Evolutionary conservation across 1,140 invertebrate genomes (phyloP).

Genomic region (Drosophila melanica): DNA sequence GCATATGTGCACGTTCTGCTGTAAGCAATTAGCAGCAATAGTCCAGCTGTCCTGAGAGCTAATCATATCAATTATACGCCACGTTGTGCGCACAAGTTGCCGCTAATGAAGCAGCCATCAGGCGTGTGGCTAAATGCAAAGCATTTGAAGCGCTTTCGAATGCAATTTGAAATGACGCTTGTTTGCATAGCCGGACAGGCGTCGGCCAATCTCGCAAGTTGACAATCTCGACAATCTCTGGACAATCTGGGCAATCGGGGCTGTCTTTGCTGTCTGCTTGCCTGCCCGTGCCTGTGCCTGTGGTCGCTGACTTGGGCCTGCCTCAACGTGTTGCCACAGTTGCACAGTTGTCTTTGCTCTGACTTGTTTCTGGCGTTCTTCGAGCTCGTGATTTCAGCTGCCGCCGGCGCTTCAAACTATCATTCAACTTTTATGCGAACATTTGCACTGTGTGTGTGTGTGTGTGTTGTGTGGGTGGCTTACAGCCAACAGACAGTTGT

Average conservation of each 20-base stretch:
- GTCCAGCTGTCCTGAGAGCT: slow-evolving; percentile 16
- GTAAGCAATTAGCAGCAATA: slow-evolving; percentile 21
- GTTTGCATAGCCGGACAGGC: slow-evolving; percentile 65
- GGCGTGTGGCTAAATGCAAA: slow-evolving; percentile 22
- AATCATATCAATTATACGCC: slow-evolving; percentile 76
- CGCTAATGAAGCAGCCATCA: slow-evolving; percentile 52
- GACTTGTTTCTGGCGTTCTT: slow-evolving; percentile 24
- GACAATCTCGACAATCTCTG: not conserved
- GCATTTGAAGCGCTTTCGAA: slow-evolving; percentile 67
- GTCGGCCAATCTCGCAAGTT: slow-evolving; percentile 7
- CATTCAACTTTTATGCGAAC: slow-evolving; percentile 73
- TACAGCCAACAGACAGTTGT: slow-evolving; percentile 18
- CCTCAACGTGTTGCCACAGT: slow-evolving; percentile 2
- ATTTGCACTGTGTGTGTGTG: slow-evolving; percentile 31
- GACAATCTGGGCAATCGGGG: not conserved
- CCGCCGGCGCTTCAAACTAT: slow-evolving; percentile 54
- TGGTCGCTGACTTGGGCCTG: slow-evolving; percentile 9
- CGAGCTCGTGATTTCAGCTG: slow-evolving; percentile 60
- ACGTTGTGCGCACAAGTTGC: slow-evolving; percentile 55
- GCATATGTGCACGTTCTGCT: slow-evolving; percentile 3
- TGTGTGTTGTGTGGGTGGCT: slow-evolving; percentile 15
- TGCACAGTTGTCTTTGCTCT: slow-evolving; percentile 26
- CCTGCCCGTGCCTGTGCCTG: no score
- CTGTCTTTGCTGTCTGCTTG: slow-evolving; percentile 22
- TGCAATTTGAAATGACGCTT: slow-evolving; percentile 72